Evolutionary conservation across 2,113 vertebrate species (phyloP).

Genomic region (Perognathus longimembris): DNA sequence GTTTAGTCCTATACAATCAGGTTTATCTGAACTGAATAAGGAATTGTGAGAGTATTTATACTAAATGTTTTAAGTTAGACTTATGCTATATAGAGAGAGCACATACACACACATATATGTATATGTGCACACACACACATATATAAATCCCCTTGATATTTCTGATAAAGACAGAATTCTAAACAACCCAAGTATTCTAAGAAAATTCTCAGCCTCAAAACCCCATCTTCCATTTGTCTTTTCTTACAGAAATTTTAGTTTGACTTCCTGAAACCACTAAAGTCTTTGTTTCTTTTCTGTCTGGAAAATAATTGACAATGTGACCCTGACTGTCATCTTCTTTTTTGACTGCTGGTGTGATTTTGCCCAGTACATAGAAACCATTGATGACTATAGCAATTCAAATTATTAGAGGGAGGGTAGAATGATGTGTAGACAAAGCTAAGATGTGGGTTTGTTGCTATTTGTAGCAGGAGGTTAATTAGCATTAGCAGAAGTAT

Average conservation of each 20-base stretch:
- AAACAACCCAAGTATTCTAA: conserved; percentile 27
- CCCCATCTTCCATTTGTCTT: neutral
- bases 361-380: conserved; percentile 59
- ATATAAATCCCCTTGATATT: neutral
- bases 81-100: too few species aligned
- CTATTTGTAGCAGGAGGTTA: conserved; percentile 80
- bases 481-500: conserved; percentile 83
- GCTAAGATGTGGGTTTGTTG: conserved; percentile 68
- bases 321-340: conserved; percentile 58
- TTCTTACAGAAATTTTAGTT: conserved; percentile 60
- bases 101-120: neutral
- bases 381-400: conserved; percentile 56
- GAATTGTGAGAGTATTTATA: conserved; percentile 7
- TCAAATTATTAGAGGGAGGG: conserved; percentile 51
- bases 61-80: conserved; percentile 3
- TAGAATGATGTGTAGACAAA: conserved; percentile 64
- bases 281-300: conserved; percentile 49
- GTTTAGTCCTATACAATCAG: neutral
- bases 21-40: conserved; percentile 39
- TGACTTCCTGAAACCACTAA: conserved; percentile 41
- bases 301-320: conserved; percentile 67
- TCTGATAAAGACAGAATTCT: neutral
- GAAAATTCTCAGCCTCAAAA: neutral
- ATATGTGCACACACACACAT: too few species aligned
- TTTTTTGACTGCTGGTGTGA: conserved; percentile 64